Percentiles rank a stretch among this genome's conserved stretches.
Conservation (phyloP, 1,140 invertebrate genomes). For the Bombyx mandarina region DNA sequence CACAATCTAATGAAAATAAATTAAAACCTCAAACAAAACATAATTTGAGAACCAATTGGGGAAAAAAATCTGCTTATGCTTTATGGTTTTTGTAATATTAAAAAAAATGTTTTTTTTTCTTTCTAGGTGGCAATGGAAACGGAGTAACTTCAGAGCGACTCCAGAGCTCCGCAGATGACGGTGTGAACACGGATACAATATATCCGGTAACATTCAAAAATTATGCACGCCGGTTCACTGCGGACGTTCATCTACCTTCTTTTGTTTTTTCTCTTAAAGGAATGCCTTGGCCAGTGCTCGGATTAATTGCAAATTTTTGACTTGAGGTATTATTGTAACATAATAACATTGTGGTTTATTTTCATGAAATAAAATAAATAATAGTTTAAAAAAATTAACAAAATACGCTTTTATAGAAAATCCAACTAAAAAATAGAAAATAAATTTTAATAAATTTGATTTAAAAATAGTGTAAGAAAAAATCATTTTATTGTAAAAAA, state of each 20-base stretch:
- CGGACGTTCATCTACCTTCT: conserved; percentile 14
- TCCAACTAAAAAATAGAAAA: no score
- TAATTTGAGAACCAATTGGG: no score
- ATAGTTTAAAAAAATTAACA: no score
- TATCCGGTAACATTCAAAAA: neutral
- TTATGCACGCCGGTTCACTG: neutral
- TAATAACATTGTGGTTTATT: neutral
- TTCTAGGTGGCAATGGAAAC: conserved; percentile 64
- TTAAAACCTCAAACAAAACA: no score
- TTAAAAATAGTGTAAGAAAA: no score
- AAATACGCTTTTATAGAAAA: no score
- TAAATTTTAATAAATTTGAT: no score
- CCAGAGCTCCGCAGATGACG: conserved; percentile 15
- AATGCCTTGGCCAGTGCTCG: conserved; percentile 57
- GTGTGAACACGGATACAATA: neutral
- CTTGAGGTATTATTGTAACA: conserved; percentile 3
- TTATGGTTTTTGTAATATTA: no score
- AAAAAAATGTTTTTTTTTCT: conserved; percentile 3
- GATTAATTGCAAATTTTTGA: conserved; percentile 4
- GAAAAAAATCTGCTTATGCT: no score
- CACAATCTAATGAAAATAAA: no score
- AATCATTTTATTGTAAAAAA: no score
- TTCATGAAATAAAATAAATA: neutral
- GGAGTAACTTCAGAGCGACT: conserved; percentile 42
- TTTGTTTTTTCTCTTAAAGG: conserved; percentile 27